Conservation (phyloP, 2,113 vertebrate genomes). For the Rhinolophus ferrumequinum region DNA sequence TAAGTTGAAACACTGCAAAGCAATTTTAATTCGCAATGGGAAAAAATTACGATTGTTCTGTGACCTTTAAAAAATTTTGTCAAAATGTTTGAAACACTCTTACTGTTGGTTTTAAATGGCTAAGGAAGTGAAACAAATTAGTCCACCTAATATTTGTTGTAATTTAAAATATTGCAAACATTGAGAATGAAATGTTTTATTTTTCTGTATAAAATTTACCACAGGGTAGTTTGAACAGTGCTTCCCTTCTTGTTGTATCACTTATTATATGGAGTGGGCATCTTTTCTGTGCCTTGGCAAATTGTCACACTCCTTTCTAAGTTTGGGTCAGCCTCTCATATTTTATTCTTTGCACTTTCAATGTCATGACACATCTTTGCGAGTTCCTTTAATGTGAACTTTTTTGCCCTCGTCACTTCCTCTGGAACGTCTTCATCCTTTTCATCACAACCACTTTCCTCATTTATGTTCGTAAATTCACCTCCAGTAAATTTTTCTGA, state of each 20-base stretch:
- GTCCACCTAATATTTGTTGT: not conserved
- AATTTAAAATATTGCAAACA: not conserved
- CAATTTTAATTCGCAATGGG: not conserved
- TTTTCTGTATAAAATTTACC: not conserved
- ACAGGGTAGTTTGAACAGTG: not conserved
- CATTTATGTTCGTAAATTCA: not conserved
- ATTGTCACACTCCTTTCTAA: not conserved
- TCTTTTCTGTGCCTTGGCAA: not conserved
- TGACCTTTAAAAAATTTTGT: not conserved
- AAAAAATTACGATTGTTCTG: not conserved
- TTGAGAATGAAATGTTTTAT: not conserved
- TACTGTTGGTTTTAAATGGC: not conserved
- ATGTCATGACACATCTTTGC: not conserved
- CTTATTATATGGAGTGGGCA: not conserved
- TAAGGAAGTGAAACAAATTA: not conserved
- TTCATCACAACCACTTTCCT: not conserved
- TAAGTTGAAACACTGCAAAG: not conserved
- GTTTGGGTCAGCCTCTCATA: not conserved
- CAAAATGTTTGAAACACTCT: not conserved
- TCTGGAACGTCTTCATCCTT: not conserved
- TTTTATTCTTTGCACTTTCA: not conserved
- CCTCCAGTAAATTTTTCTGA: not conserved
- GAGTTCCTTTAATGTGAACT: not conserved
- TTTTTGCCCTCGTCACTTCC: not conserved
- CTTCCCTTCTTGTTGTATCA: not conserved